phyloP scores from a whole-genome alignment of 2,113 vertebrate genomes.

The Alectura lathami region DNA sequence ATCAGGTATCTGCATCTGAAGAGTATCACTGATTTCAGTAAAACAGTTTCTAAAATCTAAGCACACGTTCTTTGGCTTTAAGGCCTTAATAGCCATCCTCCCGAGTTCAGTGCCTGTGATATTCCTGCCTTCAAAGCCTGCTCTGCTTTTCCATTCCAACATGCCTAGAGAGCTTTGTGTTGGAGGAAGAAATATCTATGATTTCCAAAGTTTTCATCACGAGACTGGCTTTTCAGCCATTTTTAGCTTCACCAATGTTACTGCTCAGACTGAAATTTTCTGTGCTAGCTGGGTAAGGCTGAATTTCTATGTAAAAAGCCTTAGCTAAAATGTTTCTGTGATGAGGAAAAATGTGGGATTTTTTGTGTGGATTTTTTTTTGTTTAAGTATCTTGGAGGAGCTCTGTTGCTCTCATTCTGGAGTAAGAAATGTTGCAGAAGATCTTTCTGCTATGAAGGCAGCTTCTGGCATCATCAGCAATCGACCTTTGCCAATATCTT shows the following conservation, averaged over 20 bases:
- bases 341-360: neutral
- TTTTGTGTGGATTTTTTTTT: too few species aligned
- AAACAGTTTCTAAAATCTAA: neutral
- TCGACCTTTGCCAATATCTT: neutral
- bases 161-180: neutral
- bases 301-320: neutral
- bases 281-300: neutral
- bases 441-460: neutral
- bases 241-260: neutral
- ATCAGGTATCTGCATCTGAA: neutral
- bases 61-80: neutral
- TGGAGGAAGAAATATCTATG: neutral
- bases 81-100: neutral
- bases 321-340: neutral
- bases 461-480: neutral
- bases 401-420: neutral
- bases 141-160: neutral
- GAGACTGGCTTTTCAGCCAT: neutral
- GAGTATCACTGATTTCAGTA: neutral
- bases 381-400: neutral
- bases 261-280: neutral
- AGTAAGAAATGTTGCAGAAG: neutral
- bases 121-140: neutral
- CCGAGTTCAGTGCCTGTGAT: neutral
- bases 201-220: neutral